phyloP scores from a whole-genome alignment of 1,140 invertebrate genomes.

The Zophobas atratus region DNA sequence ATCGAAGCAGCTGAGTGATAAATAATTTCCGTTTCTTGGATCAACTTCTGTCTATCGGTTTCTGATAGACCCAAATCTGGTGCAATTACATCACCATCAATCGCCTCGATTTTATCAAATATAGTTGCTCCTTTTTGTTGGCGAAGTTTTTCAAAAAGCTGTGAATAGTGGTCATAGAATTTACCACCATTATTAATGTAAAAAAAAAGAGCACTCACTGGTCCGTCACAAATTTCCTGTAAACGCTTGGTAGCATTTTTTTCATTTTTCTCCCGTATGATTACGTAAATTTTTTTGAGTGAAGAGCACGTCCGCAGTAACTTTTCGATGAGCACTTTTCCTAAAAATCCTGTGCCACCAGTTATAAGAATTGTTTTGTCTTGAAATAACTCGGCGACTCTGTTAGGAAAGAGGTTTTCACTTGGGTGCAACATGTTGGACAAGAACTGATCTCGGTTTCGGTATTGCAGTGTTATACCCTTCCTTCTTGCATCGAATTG shows the following conservation, averaged over 20 bases:
- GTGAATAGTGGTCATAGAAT: neutral
- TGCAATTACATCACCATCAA: slow-evolving; percentile 85
- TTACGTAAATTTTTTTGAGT: neutral
- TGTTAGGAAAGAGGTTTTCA: neutral
- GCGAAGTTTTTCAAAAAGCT: slow-evolving; percentile 59
- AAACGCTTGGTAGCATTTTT: neutral
- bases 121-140: slow-evolving; percentile 56
- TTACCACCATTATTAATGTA: neutral
- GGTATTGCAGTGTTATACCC: too few species aligned
- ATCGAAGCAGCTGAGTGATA: slow-evolving; percentile 81
- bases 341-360: neutral
- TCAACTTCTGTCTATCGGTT: slow-evolving; percentile 67
- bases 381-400: neutral
- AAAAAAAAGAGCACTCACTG: neutral
- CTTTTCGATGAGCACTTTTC: neutral
- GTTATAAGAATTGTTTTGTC: neutral
- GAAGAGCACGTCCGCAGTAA: neutral
- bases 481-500: too few species aligned
- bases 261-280: slow-evolving; percentile 59
- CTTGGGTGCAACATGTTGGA: too few species aligned
- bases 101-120: slow-evolving; percentile 78
- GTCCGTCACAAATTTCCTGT: neutral
- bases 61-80: slow-evolving; percentile 71
- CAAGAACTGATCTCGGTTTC: too few species aligned
- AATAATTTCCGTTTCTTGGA: slow-evolving; percentile 74